Evolutionary conservation across 2,888 invertebrate genomes (phyloP).

Genomic region (Cantharis lateralis): DNA sequence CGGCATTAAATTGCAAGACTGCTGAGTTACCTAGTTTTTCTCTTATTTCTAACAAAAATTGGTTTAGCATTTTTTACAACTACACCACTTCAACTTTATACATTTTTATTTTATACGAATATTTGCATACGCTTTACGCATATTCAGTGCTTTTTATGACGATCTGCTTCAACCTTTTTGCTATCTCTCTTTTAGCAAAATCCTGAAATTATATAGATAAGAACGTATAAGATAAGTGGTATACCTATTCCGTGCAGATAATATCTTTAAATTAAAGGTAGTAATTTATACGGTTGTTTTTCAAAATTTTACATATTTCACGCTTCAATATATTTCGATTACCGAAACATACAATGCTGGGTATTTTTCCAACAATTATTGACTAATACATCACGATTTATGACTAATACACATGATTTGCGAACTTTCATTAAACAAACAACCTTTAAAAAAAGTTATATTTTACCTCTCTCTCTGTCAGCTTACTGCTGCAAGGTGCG

Average conservation of each 20-base stretch:
- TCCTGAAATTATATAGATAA: slow-evolving; percentile 11
- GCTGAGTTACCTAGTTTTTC: slow-evolving; percentile 8
- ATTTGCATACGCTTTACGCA: neutral
- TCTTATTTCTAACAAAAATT: neutral
- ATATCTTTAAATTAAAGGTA: slow-evolving; percentile 23
- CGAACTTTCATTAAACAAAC: neutral
- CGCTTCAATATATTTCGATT: neutral
- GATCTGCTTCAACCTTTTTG: neutral
- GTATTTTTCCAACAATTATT: neutral
- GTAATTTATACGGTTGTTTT: slow-evolving; percentile 21
- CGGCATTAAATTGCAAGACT: slow-evolving; percentile 7
- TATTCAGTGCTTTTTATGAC: neutral
- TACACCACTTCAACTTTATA: neutral
- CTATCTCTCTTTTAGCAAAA: slow-evolving; percentile 13
- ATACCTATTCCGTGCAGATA: slow-evolving; percentile 19
- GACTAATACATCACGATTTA: neutral
- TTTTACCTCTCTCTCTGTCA: neutral
- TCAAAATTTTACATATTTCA: neutral
- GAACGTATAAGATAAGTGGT: slow-evolving; percentile 5
- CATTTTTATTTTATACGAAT: neutral
- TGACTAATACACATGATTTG: neutral
- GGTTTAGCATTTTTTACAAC: neutral
- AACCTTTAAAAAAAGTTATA: neutral
- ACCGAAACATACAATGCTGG: neutral
- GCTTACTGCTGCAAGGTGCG: neutral